Conservation (phyloP, 2,797 vertebrate genomes). For the Malacoctenus gilli region DNA sequence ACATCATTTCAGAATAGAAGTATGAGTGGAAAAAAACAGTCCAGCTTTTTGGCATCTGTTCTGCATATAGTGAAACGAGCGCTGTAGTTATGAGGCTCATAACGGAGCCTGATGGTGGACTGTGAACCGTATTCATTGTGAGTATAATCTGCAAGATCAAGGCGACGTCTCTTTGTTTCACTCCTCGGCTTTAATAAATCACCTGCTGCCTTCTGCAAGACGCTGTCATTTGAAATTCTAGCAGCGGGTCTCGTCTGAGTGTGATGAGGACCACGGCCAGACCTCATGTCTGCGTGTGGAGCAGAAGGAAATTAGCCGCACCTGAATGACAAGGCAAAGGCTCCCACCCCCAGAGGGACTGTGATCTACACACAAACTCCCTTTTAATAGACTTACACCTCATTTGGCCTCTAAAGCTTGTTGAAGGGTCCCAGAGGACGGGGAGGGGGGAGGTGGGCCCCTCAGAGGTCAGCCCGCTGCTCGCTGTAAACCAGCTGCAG, state of each 20-base stretch:
- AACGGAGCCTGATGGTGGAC: constrained; percentile 30
- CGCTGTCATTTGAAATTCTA: constrained; percentile 72
- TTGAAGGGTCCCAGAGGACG: constrained; percentile 87
- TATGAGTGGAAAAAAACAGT: constrained; percentile 6
- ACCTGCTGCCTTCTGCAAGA: constrained; percentile 66
- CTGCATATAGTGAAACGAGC: constrained; percentile 41
- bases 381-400: constrained; percentile 92
- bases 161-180: constrained; percentile 57
- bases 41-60: constrained; percentile 21
- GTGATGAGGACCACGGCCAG: constrained; percentile 64
- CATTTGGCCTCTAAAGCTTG: constrained; percentile 90
- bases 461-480: constrained; percentile 75
- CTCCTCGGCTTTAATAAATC: constrained; percentile 61
- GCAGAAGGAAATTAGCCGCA: constrained; percentile 83
- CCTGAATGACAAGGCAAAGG: constrained; percentile 85
- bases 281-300: constrained; percentile 73
- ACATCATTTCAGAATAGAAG: neutral
- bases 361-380: constrained; percentile 86
- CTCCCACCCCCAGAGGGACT: constrained; percentile 82
- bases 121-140: constrained; percentile 21
- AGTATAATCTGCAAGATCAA: constrained; percentile 40
- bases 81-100: constrained; percentile 16
- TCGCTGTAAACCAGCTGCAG: constrained; percentile 84
- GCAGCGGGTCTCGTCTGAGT: constrained; percentile 60
- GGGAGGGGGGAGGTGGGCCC: constrained; percentile 58